A percentile compares a stretch with the other conserved stretches of the same genome.
phyloP scores from a whole-genome alignment of 2,113 vertebrate species.

The Cryptoleucopteryx plumbea region DNA sequence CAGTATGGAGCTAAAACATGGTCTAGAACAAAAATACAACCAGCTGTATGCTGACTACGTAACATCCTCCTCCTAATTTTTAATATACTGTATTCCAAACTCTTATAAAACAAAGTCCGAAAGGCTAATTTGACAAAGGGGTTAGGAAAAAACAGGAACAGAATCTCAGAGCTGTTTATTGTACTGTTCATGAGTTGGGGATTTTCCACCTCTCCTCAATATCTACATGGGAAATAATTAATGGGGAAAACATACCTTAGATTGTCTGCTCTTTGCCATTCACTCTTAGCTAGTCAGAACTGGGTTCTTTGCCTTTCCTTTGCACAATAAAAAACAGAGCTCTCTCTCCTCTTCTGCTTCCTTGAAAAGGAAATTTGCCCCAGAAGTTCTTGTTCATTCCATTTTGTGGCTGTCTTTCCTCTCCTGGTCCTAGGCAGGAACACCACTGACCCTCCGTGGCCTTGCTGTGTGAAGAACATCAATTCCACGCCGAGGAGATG shows the following conservation, averaged over 20 bases:
- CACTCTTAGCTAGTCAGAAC: neutral
- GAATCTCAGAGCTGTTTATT: neutral
- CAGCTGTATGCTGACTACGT: neutral
- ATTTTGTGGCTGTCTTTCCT: neutral
- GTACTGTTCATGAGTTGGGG: neutral
- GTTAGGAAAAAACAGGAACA: neutral
- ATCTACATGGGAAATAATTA: neutral
- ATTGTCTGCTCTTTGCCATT: neutral
- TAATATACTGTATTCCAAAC: neutral
- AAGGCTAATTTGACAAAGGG: neutral
- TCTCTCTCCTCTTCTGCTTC: neutral
- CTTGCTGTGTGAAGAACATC: neutral
- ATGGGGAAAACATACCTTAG: neutral
- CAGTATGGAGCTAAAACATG: neutral
- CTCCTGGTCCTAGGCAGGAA: neutral
- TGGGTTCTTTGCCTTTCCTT: neutral
- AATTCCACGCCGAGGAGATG: neutral
- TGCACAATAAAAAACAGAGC: neutral
- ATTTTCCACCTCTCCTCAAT: neutral
- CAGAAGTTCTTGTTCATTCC: neutral
- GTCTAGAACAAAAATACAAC: neutral
- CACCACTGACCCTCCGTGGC: neutral
- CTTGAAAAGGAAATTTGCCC: neutral
- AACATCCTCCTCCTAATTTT: neutral
- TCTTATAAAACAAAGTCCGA: neutral